phyloP scores from a whole-genome alignment of 2,888 invertebrate species.

The Idaea dimidiata region DNA sequence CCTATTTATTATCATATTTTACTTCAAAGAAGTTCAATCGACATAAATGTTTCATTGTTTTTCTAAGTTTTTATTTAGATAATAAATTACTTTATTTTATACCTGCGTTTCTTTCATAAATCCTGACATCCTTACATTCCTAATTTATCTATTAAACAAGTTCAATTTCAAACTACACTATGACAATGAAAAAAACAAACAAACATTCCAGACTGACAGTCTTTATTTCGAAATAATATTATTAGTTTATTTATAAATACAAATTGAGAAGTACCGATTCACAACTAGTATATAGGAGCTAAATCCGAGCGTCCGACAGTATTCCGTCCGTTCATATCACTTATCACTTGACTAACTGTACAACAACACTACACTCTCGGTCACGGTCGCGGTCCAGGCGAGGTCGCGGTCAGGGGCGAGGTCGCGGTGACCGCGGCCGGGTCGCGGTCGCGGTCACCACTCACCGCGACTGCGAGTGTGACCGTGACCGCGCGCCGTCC shows the following conservation, averaged over 20 bases:
- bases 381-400: too few relatives aligned
- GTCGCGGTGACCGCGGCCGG: conserved; percentile 11
- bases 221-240: conserved; percentile 73
- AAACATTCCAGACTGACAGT: conserved; percentile 72
- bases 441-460: conserved; percentile 42
- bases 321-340: conserved; percentile 75
- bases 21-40: background rate
- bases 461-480: conserved; percentile 87
- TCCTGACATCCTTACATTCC: background rate
- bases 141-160: background rate
- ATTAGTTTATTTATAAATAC: conserved; percentile 69
- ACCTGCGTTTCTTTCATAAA: background rate
- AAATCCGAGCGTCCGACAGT: conserved; percentile 72
- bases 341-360: conserved; percentile 75
- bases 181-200: conserved; percentile 33
- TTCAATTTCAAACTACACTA: background rate
- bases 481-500: conserved; percentile 67
- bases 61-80: background rate
- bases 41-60: background rate
- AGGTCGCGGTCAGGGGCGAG: too few relatives aligned
- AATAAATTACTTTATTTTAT: background rate
- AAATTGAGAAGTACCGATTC: conserved; percentile 80
- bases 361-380: too few relatives aligned
- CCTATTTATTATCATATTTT: background rate
- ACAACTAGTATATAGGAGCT: conserved; percentile 77